These are phyloP conservation scores for Artemia sinica DNA, from an alignment of 2,888 invertebrate genomes.

Conservation along the genomic window DNA sequence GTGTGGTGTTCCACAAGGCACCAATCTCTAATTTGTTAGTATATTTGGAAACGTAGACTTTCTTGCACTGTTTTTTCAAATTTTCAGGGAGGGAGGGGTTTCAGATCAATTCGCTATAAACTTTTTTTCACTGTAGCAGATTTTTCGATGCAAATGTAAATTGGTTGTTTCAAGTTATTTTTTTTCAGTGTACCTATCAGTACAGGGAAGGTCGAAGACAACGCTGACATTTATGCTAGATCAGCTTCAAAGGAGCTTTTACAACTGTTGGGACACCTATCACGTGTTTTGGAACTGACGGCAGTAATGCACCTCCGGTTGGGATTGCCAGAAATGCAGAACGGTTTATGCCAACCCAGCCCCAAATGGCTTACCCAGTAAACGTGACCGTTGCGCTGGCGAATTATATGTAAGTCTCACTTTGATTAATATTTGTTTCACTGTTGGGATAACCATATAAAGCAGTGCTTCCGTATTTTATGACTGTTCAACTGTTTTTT, in stretches of 20 bases:
- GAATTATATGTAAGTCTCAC: constrained; percentile 4
- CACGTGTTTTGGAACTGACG: neutral
- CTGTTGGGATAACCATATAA: no score
- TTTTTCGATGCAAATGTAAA: no score
- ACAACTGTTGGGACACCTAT: neutral
- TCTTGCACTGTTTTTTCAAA: no score
- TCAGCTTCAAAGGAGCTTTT: constrained; percentile 1
- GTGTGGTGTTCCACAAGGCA: no score
- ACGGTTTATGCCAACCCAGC: constrained; percentile 12
- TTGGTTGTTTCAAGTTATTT: neutral
- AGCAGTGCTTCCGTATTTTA: no score
- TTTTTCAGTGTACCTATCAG: neutral
- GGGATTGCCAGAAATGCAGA: neutral
- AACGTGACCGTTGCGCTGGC: neutral
- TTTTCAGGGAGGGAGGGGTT: no score
- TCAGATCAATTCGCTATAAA: no score
- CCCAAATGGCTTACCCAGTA: neutral
- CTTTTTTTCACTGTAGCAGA: no score
- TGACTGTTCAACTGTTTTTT: no score
- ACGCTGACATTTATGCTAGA: constrained; percentile 5
- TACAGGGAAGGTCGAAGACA: neutral
- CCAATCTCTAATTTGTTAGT: no score
- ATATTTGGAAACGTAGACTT: no score
- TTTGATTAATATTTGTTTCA: neutral
- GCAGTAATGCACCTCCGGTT: constrained; percentile 1